phyloP scores from a whole-genome alignment of 1,140 invertebrate species.

The Galleria mellonella region DNA sequence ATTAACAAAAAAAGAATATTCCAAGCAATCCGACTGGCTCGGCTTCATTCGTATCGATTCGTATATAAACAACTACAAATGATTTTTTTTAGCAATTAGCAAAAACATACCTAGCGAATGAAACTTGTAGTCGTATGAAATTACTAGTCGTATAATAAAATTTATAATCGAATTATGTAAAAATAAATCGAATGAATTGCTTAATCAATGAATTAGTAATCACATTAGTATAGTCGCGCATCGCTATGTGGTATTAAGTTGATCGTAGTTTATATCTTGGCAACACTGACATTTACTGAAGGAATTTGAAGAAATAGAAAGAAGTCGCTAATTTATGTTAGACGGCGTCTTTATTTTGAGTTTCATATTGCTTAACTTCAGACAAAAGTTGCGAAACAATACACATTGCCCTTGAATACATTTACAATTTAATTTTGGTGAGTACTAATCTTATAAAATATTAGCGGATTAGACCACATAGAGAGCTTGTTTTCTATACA shows the following conservation, averaged over 20 bases:
- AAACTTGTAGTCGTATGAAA: too few species aligned
- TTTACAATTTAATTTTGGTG: slow-evolving; percentile 27
- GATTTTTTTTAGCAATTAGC: too few species aligned
- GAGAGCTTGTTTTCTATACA: slow-evolving; percentile 66
- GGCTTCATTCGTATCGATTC: too few species aligned
- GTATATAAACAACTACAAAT: too few species aligned
- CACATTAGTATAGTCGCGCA: too few species aligned
- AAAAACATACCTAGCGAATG: too few species aligned
- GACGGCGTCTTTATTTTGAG: slow-evolving; percentile 70
- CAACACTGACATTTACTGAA: slow-evolving; percentile 55
- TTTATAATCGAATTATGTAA: too few species aligned
- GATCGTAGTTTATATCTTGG: slow-evolving; percentile 13
- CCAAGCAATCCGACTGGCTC: too few species aligned
- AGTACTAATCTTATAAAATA: slow-evolving; percentile 26
- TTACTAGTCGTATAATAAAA: too few species aligned
- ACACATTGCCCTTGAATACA: slow-evolving; percentile 36
- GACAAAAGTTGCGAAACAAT: slow-evolving; percentile 46
- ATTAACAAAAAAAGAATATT: too few species aligned
- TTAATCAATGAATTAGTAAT: too few species aligned
- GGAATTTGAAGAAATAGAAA: slow-evolving; percentile 71
- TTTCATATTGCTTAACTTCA: slow-evolving; percentile 54
- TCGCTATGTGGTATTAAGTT: slow-evolving; percentile 6
- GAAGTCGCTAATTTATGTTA: slow-evolving; percentile 68
- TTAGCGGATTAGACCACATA: slow-evolving; percentile 30
- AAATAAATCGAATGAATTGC: too few species aligned